Evolutionary conservation across 2,797 vertebrate species (phyloP).

Genomic region (Gorsachius magnificus): DNA sequence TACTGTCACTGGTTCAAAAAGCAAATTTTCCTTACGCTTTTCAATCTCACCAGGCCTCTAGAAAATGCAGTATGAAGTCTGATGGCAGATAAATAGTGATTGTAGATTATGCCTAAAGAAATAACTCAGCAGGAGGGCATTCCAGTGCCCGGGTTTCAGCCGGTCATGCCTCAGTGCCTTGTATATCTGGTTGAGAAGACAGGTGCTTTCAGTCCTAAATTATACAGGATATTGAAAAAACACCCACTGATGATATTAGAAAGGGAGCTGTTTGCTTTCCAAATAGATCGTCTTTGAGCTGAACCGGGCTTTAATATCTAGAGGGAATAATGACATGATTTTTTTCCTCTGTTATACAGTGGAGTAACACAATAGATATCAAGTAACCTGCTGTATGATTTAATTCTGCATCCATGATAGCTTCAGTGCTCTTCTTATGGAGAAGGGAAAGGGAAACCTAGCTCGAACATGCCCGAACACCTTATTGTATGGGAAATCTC

Average conservation of each 20-base stretch:
- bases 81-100: background rate
- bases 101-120: constrained; percentile 36
- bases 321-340: background rate
- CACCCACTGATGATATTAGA: constrained; percentile 44
- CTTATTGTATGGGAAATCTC: background rate
- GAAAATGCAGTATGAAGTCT: background rate
- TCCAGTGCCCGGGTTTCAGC: constrained; percentile 69
- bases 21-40: background rate
- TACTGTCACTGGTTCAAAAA: background rate
- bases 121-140: constrained; percentile 76
- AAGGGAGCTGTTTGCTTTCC: constrained; percentile 18
- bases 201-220: constrained; percentile 78
- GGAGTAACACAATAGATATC: background rate
- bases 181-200: constrained; percentile 71
- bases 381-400: background rate
- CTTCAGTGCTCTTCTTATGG: background rate
- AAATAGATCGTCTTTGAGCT: background rate
- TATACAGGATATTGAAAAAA: constrained; percentile 72
- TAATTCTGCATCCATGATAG: background rate
- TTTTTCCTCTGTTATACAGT: background rate
- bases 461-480: background rate
- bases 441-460: background rate
- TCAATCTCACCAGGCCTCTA: background rate
- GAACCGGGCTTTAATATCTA: constrained; percentile 4
- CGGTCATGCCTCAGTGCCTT: constrained; percentile 75